Evolutionary conservation across 2,113 vertebrate genomes (phyloP).

Genomic region (Todiramphus chloris): DNA sequence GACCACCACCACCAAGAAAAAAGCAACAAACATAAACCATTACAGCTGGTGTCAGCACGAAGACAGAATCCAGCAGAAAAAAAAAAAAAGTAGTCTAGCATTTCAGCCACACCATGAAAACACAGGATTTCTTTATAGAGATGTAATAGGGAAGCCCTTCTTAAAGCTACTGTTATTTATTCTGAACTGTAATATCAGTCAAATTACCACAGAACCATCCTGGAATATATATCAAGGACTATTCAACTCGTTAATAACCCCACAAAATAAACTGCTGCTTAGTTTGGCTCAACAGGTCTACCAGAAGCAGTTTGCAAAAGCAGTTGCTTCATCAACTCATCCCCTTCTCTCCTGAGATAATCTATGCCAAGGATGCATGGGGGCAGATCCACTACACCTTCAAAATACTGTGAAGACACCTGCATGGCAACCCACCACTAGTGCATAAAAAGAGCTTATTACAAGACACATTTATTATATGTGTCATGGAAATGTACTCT

Average conservation of each 20-base stretch:
- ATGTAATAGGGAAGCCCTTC: background rate
- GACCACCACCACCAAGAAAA: fast-evolving
- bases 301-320: background rate
- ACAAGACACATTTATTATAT: background rate
- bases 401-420: background rate
- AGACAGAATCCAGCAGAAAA: background rate
- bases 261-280: background rate
- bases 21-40: background rate
- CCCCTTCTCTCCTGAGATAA: background rate
- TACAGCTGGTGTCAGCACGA: background rate
- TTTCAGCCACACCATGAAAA: background rate
- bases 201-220: background rate
- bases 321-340: background rate
- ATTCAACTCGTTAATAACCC: background rate
- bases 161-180: background rate
- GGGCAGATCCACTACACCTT: background rate
- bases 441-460: background rate
- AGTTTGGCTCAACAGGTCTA: background rate
- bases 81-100: background rate
- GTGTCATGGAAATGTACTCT: background rate
- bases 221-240: background rate
- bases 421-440: background rate
- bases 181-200: background rate
- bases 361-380: no score
- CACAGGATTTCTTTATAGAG: background rate